Evolutionary conservation across 1,140 invertebrate species (phyloP).

Genomic region (Aphelenchoides fujianensis): DNA sequence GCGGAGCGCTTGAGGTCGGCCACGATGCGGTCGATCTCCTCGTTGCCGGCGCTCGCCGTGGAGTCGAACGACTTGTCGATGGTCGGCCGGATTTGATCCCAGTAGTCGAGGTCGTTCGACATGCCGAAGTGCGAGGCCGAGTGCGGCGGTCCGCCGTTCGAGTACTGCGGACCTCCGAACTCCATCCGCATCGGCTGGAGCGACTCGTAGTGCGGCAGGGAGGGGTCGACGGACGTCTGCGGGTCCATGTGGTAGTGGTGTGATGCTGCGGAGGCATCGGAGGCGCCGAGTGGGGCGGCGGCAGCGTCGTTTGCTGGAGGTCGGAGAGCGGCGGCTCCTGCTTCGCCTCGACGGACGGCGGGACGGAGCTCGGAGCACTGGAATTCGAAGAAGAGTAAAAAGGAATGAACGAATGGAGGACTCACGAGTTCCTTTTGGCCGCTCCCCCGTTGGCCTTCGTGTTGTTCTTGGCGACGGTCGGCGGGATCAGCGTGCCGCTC

Average conservation of each 20-base stretch:
- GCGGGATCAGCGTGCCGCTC: neutral
- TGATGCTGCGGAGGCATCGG: neutral
- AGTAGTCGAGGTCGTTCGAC: neutral
- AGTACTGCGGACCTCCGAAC: neutral
- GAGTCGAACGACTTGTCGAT: neutral
- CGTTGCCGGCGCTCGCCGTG: neutral
- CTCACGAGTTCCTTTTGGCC: conserved; percentile 2
- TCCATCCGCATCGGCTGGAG: conserved; percentile 18
- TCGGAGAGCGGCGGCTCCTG: neutral
- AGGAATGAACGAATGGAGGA: no score
- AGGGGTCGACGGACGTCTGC: neutral
- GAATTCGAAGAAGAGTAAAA: no score
- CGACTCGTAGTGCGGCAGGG: conserved; percentile 13
- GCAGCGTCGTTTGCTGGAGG: neutral
- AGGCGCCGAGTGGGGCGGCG: neutral
- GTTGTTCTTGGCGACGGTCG: neutral
- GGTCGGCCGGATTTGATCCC: conserved; percentile 16
- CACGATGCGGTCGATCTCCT: conserved; percentile 6
- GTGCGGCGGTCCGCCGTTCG: neutral
- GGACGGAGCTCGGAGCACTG: no score
- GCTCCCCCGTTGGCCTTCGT: neutral
- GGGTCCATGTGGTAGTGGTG: neutral
- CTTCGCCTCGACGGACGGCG: no score
- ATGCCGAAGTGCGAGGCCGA: neutral
- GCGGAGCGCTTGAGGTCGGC: conserved; percentile 3